A percentile compares a stretch with the other conserved stretches of the same genome.
Conservation (phyloP, 2,797 vertebrate genomes). For the Heteromormyrus szaboi region DNA sequence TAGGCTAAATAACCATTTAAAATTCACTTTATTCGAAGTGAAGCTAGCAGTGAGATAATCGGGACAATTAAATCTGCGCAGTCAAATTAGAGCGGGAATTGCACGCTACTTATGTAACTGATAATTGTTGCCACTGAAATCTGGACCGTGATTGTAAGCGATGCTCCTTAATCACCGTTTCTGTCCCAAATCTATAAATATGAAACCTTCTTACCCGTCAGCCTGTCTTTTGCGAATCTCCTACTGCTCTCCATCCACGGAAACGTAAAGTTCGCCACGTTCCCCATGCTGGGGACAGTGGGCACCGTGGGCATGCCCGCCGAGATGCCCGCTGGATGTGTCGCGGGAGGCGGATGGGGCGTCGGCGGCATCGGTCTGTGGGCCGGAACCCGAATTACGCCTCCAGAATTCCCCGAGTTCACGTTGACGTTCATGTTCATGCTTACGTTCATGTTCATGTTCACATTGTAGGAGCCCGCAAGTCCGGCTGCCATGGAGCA, state of each 20-base stretch:
- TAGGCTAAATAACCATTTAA: not conserved
- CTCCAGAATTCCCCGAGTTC: constrained; percentile 61
- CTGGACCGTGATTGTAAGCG: not conserved
- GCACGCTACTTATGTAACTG: not conserved
- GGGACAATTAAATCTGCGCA: not conserved
- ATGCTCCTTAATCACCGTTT: not conserved
- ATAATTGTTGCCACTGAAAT: not conserved
- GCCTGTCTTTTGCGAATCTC: constrained; percentile 83
- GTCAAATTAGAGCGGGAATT: not conserved
- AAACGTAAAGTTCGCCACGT: constrained; percentile 75
- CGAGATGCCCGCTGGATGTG: constrained; percentile 47
- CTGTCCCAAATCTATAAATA: not conserved
- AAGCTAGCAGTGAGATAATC: not conserved
- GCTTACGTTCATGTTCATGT: constrained; percentile 79
- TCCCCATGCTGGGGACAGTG: constrained; percentile 56
- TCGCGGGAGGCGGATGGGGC: constrained; percentile 53
- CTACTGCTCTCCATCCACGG: constrained; percentile 93
- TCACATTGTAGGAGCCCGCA: constrained; percentile 73
- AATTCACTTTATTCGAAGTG: not conserved
- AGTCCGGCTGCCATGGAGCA: constrained; percentile 75
- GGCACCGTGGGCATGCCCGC: constrained; percentile 46
- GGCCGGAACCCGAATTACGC: constrained; percentile 85
- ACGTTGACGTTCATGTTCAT: constrained; percentile 76
- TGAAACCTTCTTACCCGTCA: constrained; percentile 71
- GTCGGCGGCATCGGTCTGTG: constrained; percentile 68